Evolutionary conservation across 2,113 vertebrate species (phyloP), one percentile per base, ranked within the genome.

Genomic region (Brienomyrus brachyistius): DNA sequence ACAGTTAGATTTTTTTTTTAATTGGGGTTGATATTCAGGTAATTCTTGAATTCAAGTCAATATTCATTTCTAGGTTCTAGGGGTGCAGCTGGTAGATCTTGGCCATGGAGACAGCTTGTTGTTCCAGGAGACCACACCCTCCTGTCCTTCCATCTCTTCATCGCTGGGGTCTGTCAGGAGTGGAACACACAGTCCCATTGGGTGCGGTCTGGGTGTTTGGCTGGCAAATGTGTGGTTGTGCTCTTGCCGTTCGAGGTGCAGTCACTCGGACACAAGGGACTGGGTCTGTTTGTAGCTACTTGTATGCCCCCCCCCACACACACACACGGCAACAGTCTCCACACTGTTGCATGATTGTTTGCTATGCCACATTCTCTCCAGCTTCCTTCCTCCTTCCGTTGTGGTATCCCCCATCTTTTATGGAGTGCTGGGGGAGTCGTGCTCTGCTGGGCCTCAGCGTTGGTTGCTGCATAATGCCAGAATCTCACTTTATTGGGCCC

Each of bases 221-320:
- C 82, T 86, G 82, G 89, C 83, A 31, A 89, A 85, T 31, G 11
- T 10, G 10, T 59, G 45, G 13, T 70, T 51, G 8, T 52, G 17
- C 8, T 8, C 31, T 21, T 19, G 77, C 35, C 10, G 10, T 59
- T 40, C 17, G 10, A 23, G 40, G 54, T 35, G 82, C 43, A 31
- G 54, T 89, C 45, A n/a, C 84, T 50, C 17, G 52, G 52, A 2
- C 82, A 52, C 23, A 47, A 54, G 21, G 80, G 56, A 59, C 82
- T 35, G 11, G 40, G 40, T 52, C 43, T 89, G 89, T 86, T 89
- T 86, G 66, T 70, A 86, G 83, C 59, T 31, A 45, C 48, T 21
- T 47, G 80, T n/a, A n/a, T 43, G 17, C 45, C 13, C 35, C 80
- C 43, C 50, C 17, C 86, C 52, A 52, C 52, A 35, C 27, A 17